Percentiles rank a stretch among this genome's conserved stretches.
These are phyloP conservation scores for Mesochorus sp. DNA, from an alignment of 2,888 invertebrate species.

Conservation along the genomic window DNA sequence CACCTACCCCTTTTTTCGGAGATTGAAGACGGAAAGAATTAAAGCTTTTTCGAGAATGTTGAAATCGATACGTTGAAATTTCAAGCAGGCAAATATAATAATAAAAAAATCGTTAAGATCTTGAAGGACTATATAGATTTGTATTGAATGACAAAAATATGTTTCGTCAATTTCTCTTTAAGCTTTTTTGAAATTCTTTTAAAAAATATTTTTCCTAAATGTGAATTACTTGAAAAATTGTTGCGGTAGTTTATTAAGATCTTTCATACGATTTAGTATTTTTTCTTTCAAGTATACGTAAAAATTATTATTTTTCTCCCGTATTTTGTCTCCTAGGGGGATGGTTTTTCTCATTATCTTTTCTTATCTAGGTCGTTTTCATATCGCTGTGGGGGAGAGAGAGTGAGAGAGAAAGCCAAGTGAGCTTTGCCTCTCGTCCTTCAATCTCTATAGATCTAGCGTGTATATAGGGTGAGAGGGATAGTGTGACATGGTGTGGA, in stretches of 20 bases:
- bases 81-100: too few species aligned
- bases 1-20: background rate
- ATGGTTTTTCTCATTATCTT: slow-evolving; percentile 15
- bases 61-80: too few species aligned
- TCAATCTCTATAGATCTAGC: background rate
- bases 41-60: too few species aligned
- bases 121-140: too few species aligned
- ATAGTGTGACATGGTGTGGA: slow-evolving; percentile 25
- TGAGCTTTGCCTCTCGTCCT: slow-evolving; percentile 36
- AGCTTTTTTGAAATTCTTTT: too few species aligned
- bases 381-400: slow-evolving; percentile 25
- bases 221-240: too few species aligned
- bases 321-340: background rate
- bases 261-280: background rate
- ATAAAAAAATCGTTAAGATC: too few species aligned
- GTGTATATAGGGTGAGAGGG: background rate
- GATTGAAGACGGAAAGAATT: too few species aligned
- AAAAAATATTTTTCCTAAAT: too few species aligned
- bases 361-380: slow-evolving; percentile 37
- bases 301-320: background rate
- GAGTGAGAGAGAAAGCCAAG: background rate
- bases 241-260: too few species aligned
- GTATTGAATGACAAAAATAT: too few species aligned
- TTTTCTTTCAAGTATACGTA: background rate
- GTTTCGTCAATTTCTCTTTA: too few species aligned